Base-by-base conservation (phyloP, 2,888 invertebrate species). In the Macaria notata region DNA sequence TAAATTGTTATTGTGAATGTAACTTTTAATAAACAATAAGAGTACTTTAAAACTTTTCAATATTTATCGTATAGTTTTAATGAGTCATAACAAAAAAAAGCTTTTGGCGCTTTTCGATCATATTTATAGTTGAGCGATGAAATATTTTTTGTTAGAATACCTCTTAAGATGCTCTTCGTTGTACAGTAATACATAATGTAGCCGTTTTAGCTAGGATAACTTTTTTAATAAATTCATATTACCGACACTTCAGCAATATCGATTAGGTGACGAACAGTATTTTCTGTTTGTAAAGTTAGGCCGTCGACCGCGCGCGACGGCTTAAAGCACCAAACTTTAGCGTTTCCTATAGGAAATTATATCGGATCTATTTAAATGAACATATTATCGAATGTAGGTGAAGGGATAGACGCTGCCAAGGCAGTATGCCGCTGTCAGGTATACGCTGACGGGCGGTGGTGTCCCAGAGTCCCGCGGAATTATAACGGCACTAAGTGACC, bases 1-100 rank as follows among this genome's bases (percentile, higher is more conserved):
- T 86, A 75, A 88, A 89, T 88, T 87, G 90, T 91, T 92, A 90
- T 88, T 80, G 89, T 89, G 90, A 82, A 83, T 88, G 89, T 91
- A 90, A 88, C 85, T 83, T 89, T 88, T 86, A 84, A 84, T 83
- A 81, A 86, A 79, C 81, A 76, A 76, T 87, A 84, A 86, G 85
- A 83, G 72, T 81, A 83, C 70, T 80, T 76, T 77, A 81, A 80
- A 75, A 73, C 75, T 79, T 83, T 84, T 82, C 84, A 79, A 79
- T 76, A 79, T 81, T 71, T 79, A 82, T 79, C 76, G 76, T 71
- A 75, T 76, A 76, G 71, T 74, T 67, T 71, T 72, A 73, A 72
- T 63, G 69, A 71, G 65, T 79, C 74, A 75, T 78, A 73, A 66
- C 68, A 70, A 73, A 66, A 62, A 66, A 61, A 63, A 63, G 61